phyloP scores from a whole-genome alignment of 2,888 invertebrate genomes.

The Eristalinus sepulchralis region DNA sequence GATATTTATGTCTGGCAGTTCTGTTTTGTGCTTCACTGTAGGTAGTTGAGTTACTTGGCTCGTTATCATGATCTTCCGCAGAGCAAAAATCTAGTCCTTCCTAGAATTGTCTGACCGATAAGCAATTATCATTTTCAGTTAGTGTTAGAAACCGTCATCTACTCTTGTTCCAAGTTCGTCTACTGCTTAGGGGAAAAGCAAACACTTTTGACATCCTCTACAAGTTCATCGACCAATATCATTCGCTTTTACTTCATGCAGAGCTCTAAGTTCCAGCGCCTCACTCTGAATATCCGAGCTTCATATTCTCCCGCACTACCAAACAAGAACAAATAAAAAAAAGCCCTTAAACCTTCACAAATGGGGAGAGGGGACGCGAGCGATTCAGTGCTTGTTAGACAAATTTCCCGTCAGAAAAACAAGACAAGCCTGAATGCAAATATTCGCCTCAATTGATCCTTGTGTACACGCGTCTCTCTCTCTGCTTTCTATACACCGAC shows the following conservation, averaged over 20 bases:
- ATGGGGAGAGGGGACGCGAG: not conserved
- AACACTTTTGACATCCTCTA: no score
- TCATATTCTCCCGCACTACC: not conserved
- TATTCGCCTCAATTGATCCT: constrained; percentile 28
- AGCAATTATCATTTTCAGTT: no score
- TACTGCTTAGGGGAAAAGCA: no score
- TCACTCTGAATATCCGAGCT: not conserved
- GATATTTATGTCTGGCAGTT: no score
- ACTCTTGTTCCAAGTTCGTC: no score
- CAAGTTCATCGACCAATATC: not conserved
- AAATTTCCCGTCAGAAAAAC: constrained; percentile 13
- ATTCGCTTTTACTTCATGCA: not conserved
- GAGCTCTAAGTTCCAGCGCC: not conserved
- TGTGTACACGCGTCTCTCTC: not conserved
- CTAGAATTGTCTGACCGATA: no score
- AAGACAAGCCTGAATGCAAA: constrained; percentile 31
- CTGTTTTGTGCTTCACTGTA: no score
- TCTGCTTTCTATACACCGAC: not conserved
- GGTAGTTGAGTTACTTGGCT: no score
- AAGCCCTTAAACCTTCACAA: not conserved
- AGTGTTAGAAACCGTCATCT: no score
- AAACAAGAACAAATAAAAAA: not conserved
- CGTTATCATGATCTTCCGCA: no score
- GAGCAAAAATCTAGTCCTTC: no score
- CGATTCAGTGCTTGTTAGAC: not conserved